phyloP scores from a whole-genome alignment of 2,113 vertebrate genomes.

The Periophthalmodon schlosseri region DNA sequence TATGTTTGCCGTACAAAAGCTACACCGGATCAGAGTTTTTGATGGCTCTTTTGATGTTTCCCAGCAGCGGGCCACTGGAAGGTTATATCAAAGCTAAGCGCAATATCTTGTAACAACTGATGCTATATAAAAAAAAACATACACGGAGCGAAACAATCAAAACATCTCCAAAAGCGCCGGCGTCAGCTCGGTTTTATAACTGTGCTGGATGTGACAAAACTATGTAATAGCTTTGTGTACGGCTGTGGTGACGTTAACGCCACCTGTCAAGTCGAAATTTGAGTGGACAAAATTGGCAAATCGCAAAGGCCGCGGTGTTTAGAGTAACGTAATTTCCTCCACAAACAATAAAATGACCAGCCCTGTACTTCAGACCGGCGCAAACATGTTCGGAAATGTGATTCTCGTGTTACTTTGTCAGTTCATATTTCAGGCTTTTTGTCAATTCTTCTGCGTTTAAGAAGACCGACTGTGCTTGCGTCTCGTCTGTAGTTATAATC shows the following conservation, averaged over 20 bases:
- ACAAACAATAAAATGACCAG: too few relatives aligned
- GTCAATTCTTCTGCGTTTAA: too few relatives aligned
- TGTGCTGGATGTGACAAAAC: constrained; percentile 17
- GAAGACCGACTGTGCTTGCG: too few relatives aligned
- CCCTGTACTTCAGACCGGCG: too few relatives aligned
- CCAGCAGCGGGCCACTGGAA: constrained; percentile 17
- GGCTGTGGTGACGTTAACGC: constrained; percentile 11
- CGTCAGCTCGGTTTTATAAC: background rate
- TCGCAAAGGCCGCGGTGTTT: too few relatives aligned
- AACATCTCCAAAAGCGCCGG: constrained; percentile 5
- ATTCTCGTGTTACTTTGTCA: too few relatives aligned
- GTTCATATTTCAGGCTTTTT: too few relatives aligned
- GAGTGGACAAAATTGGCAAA: too few relatives aligned
- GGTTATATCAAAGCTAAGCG: constrained; percentile 33
- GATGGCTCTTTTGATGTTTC: constrained; percentile 40
- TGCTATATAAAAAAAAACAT: constrained; percentile 5
- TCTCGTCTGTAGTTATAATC: too few relatives aligned
- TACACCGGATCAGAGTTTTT: constrained; percentile 17
- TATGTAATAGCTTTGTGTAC: constrained; percentile 7
- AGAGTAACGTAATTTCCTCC: too few relatives aligned
- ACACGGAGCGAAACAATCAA: constrained; percentile 2
- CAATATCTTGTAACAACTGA: constrained; percentile 34
- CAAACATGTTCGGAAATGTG: too few relatives aligned
- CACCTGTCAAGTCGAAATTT: constrained; percentile 16
- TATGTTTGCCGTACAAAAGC: constrained; percentile 31